Evolutionary conservation across 2,888 invertebrate species (phyloP), one percentile per base, ranked within the genome.

Genomic region (Melieria omissa): DNA sequence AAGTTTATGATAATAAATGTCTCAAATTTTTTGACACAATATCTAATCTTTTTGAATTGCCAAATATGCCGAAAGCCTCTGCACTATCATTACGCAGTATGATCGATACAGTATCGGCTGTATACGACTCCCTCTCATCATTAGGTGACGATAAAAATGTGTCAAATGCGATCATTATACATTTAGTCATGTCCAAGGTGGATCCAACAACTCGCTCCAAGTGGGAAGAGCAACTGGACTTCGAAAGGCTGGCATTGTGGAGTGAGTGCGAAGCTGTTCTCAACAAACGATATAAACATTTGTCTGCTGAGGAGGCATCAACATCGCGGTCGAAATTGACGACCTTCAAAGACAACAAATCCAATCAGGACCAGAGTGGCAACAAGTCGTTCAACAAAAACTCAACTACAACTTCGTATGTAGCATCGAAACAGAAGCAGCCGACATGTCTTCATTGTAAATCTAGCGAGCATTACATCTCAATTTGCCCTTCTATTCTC

Each of bases 11-110:
- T 42, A 75, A 73, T 58, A 71, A 65, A 9, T 74, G 73, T 67
- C 54, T 74, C 4, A 76, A 76, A 71, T 73, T 74, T 73, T 75
- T 64, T 41, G 72, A 77, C 41, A 77, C 70, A 46, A 69, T 74
- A 45, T 64, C 71, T 12, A 73, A 71, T 52, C 65, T 75, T 46
- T 76, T 76, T 49, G 70, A 77, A 60, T 58, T 76, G 9, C 72
- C 75, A 44, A 73, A 69, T n/a, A 75, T 75, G 10, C 8, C 54
- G 1, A 75, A 73, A 61, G 71, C 74, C 45, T 76, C 75, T 9
- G 65, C 75, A 29, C 65, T 64, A 60, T 71, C 74, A 41, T 70
- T 75, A 60, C 71, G 74, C n/a, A 68, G 62, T 45, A 74, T 74
- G 72, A 75, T 76, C n/a, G 74, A 76, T 52, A 73, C 73, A 14